These are phyloP conservation scores for Goniozus legneri DNA, from an alignment of 1,140 invertebrate species.

Conservation along the genomic window DNA sequence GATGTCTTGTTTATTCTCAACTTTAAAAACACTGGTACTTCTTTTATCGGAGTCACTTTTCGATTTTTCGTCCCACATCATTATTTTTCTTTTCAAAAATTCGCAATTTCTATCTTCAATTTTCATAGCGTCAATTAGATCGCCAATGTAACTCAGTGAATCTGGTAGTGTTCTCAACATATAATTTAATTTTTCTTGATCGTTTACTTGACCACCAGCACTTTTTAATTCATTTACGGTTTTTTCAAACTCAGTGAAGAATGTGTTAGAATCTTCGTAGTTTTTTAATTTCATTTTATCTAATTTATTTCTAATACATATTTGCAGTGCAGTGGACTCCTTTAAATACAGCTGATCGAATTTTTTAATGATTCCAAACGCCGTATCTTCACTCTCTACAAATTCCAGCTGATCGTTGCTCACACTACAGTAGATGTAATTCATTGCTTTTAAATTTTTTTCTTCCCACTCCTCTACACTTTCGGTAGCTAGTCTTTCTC, in stretches of 20 bases:
- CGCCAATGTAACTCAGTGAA: constrained; percentile 31
- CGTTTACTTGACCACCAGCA: constrained; percentile 21
- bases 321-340: constrained; percentile 31
- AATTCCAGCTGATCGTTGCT: constrained; percentile 28
- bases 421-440: constrained; percentile 29
- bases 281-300: constrained; percentile 25
- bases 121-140: constrained; percentile 21
- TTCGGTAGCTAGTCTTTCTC: constrained; percentile 10
- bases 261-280: constrained; percentile 15
- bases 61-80: constrained; percentile 7
- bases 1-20: background rate
- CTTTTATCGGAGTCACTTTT: background rate
- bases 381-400: constrained; percentile 15
- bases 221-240: constrained; percentile 25
- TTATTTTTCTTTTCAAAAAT: constrained; percentile 13
- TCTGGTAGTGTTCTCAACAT: constrained; percentile 32
- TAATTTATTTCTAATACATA: constrained; percentile 25
- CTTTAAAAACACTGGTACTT: background rate
- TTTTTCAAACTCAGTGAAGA: constrained; percentile 32
- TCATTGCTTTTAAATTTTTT: constrained; percentile 24
- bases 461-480: constrained; percentile 18
- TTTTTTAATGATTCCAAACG: constrained; percentile 29
- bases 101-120: constrained; percentile 8
- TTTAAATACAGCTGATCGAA: constrained; percentile 29
- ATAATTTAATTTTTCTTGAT: constrained; percentile 35